phyloP scores from a whole-genome alignment of 1,140 invertebrate genomes.

The Drosophila nigrodunni region DNA sequence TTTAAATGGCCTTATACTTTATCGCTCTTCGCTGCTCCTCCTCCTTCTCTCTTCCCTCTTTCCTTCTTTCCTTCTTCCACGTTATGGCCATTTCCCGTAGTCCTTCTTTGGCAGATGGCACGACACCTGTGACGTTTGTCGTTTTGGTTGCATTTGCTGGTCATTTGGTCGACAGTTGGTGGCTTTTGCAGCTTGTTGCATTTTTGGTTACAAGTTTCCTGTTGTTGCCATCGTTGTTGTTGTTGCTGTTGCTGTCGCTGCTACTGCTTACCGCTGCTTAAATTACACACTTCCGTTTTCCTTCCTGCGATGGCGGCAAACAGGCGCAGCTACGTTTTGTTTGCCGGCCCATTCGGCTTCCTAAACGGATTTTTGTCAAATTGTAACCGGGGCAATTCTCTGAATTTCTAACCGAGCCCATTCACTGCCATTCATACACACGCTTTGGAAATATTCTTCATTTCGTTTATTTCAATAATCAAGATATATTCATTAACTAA shows the following conservation, averaged over 20 bases:
- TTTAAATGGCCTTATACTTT: conserved; percentile 29
- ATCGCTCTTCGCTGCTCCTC: not conserved
- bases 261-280: conserved; percentile 55
- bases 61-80: not conserved
- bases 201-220: conserved; percentile 61
- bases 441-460: too few relatives aligned
- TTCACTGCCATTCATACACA: not conserved
- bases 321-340: conserved; percentile 41
- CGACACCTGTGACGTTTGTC: conserved; percentile 54
- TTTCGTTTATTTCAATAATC: too few relatives aligned
- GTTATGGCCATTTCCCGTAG: not conserved
- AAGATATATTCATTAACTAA: not conserved
- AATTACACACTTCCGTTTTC: conserved; percentile 77
- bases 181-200: conserved; percentile 68
- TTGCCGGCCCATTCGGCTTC: conserved; percentile 29
- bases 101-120: conserved; percentile 3
- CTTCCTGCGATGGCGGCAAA: conserved; percentile 54
- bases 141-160: conserved; percentile 24
- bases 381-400: conserved; percentile 43
- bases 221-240: conserved; percentile 4
- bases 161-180: conserved; percentile 32
- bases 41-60: too few relatives aligned
- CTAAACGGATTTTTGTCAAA: conserved; percentile 46
- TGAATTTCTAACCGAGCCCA: conserved; percentile 10
- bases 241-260: conserved; percentile 9